A percentile compares a stretch with the other conserved stretches of the same genome.
phyloP scores from a whole-genome alignment of 2,113 vertebrate species.

The Festucalex cinctus region DNA sequence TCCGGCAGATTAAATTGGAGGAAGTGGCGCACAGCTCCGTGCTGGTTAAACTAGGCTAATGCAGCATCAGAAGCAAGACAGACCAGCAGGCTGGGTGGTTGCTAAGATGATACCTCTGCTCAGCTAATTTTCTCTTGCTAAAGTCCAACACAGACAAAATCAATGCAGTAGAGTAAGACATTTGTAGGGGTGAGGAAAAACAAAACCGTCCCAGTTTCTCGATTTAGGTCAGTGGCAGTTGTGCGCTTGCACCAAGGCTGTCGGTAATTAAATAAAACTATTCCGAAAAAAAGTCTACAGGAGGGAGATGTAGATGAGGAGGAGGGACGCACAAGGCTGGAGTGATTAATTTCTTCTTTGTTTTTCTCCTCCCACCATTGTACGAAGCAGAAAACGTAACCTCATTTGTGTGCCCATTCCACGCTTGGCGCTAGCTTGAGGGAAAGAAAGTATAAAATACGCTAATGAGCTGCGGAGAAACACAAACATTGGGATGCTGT shows the following conservation, averaged over 20 bases:
- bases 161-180: constrained; percentile 63
- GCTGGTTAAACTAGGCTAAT: constrained; percentile 17
- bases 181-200: constrained; percentile 25
- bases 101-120: constrained; percentile 9
- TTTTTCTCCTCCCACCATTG: constrained; percentile 53
- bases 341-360: constrained; percentile 60
- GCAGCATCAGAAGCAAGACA: constrained; percentile 19
- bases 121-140: constrained; percentile 52
- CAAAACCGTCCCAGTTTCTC: constrained; percentile 62
- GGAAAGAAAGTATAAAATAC: constrained; percentile 40
- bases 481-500: constrained; percentile 31
- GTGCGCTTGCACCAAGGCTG: constrained; percentile 55
- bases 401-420: constrained; percentile 55
- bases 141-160: constrained; percentile 53
- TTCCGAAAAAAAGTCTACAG: constrained; percentile 50
- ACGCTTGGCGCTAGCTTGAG: constrained; percentile 41
- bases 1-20: constrained; percentile 42
- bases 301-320: constrained; percentile 22
- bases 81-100: not conserved
- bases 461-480: constrained; percentile 60
- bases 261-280: constrained; percentile 68
- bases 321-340: constrained; percentile 16
- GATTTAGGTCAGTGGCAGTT: constrained; percentile 74
- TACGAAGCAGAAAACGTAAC: constrained; percentile 47
- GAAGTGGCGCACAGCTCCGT: constrained; percentile 10